Base-by-base conservation (phyloP, 1,140 invertebrate species). In the Pararge aegeria region DNA sequence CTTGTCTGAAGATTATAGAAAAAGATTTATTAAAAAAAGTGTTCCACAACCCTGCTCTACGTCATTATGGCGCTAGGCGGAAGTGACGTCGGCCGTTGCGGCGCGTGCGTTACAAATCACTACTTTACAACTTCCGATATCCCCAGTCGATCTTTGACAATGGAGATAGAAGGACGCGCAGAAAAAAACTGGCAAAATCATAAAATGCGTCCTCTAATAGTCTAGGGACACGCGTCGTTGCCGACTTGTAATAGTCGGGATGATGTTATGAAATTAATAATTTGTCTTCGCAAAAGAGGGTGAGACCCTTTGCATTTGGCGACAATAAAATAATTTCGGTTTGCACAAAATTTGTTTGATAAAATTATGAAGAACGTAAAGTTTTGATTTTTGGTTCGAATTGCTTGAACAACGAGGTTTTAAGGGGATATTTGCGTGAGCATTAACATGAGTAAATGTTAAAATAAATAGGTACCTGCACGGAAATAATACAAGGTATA, bases 91-190 rank as follows among this genome's bases (percentile, higher is more conserved):
- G 81, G 81, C 75, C 82, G 84, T 68, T 75, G 80, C 80, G 83
- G 79, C 86, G 86, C 82, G 86, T 87, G 85, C 86, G 77, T 89
- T 84, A 84, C 83, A 89, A 89, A 89, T 89, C 82, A 86, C 82
- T 86, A 80, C 82, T 87, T 88, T 89, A 89, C 85, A 83, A 87
- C 85, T 85, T 87, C 85, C 85, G 77, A 64, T 69, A 72, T 55
- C 57, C 66, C 66, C 76, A 83, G 67, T 84, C 59, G 65, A 51
- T 70, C 72, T 37, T 70, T 67, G 62, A 76, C 69, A 64, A 61
- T 68, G 53, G 68, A 18, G 52, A 50, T 55, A 58, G 61, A 55
- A 61, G 73, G 75, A 81, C 76, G 75, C 76, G 80, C 69, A 86
- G 7, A 42, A 82, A 82, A 80, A 76, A 75, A 62, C 54, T 59